A percentile compares a stretch with the other conserved stretches of the same genome.
Evolutionary conservation across 2,888 invertebrate species (phyloP).

Genomic region (Metellina segmentata): DNA sequence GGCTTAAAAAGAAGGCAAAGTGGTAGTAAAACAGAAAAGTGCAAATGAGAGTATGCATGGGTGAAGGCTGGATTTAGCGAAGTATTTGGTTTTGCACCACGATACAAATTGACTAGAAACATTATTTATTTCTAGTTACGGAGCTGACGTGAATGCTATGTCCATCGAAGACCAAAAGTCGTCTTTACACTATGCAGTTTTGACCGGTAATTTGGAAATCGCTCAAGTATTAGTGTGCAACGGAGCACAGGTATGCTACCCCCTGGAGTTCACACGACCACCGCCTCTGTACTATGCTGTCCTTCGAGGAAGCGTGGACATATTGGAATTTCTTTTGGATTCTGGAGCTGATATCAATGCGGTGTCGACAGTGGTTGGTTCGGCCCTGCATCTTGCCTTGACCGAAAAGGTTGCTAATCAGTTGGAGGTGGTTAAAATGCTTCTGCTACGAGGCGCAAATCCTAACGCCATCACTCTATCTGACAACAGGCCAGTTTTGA

Average conservation of each 20-base stretch:
- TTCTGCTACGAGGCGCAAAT: conserved; percentile 82
- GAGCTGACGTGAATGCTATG: conserved; percentile 92
- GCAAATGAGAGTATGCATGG: background rate
- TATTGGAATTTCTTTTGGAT: conserved; percentile 83
- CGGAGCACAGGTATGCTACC: conserved; percentile 87
- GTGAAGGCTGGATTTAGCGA: background rate
- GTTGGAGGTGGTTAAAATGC: conserved; percentile 79
- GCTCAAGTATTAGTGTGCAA: conserved; percentile 90
- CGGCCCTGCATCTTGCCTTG: conserved; percentile 88
- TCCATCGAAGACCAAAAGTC: conserved; percentile 91
- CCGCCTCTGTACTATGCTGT: conserved; percentile 93
- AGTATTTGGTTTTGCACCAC: background rate
- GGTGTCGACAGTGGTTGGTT: conserved; percentile 90
- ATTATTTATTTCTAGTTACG: conserved; percentile 83
- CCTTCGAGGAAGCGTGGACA: conserved; percentile 87
- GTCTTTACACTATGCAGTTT: conserved; percentile 92
- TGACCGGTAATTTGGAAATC: conserved; percentile 87
- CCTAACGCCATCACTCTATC: conserved; percentile 87
- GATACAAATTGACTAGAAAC: no score
- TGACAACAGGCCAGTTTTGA: conserved; percentile 85
- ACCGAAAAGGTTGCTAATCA: conserved; percentile 81
- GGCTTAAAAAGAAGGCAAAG: no score
- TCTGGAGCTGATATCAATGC: conserved; percentile 89
- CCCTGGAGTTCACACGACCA: conserved; percentile 85
- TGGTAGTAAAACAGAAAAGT: no score